These are phyloP conservation scores for Papilio xuthus DNA, from an alignment of 1,140 invertebrate genomes.

Conservation along the genomic window DNA sequence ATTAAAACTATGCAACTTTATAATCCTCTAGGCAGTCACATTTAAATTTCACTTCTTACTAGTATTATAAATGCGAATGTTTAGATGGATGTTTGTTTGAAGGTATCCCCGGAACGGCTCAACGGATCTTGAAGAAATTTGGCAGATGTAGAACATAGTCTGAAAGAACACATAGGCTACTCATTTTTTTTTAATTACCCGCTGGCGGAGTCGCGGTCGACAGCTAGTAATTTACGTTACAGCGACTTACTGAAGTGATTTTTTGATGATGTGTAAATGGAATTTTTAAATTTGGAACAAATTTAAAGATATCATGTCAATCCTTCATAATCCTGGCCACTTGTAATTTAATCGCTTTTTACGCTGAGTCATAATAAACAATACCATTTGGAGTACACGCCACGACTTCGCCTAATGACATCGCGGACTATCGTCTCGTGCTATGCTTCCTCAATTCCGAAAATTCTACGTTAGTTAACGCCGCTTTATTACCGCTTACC, in stretches of 20 bases:
- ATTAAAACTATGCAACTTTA: neutral
- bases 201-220: no score
- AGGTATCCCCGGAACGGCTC: no score
- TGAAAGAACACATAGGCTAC: no score
- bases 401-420: slow-evolving; percentile 62
- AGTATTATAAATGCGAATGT: no score
- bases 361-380: slow-evolving; percentile 39
- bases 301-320: slow-evolving; percentile 9
- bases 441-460: slow-evolving; percentile 46
- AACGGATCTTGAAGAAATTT: no score
- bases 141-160: no score
- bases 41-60: no score
- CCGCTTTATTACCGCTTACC: slow-evolving; percentile 38
- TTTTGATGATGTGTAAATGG: neutral
- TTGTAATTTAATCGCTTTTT: slow-evolving; percentile 23
- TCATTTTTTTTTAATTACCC: no score
- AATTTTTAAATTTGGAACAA: neutral
- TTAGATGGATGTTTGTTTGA: no score
- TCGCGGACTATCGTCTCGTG: slow-evolving; percentile 45
- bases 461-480: slow-evolving; percentile 36
- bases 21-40: neutral
- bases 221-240: no score
- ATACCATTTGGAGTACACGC: slow-evolving; percentile 42
- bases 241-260: neutral
- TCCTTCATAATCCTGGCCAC: neutral